Percentiles rank a stretch among this genome's conserved stretches.
Evolutionary conservation across 2,888 invertebrate species (phyloP).

Genomic region (Trisateles emortualis): DNA sequence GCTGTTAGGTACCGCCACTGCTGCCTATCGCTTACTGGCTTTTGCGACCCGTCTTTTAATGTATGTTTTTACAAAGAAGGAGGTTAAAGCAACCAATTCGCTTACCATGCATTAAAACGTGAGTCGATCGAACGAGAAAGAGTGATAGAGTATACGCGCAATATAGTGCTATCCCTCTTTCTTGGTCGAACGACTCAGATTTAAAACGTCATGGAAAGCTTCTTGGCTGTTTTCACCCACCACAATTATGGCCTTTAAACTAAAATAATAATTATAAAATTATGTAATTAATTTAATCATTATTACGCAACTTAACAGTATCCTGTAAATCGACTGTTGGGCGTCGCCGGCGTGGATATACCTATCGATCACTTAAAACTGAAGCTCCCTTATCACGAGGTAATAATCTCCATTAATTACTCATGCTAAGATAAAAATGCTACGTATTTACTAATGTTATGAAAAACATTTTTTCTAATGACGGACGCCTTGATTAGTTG

Average conservation of each 20-base stretch:
- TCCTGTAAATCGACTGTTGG: conserved; percentile 76
- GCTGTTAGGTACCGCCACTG: too few species aligned
- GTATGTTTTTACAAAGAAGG: too few species aligned
- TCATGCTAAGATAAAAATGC: not conserved
- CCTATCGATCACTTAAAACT: conserved; percentile 78
- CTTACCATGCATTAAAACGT: too few species aligned
- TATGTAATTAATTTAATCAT: not conserved
- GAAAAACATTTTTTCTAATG: not conserved
- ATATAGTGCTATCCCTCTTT: too few species aligned
- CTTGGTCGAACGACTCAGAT: too few species aligned
- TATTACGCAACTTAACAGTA: conserved; percentile 58
- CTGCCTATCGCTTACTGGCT: too few species aligned
- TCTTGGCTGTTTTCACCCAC: not conserved
- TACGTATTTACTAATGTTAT: not conserved
- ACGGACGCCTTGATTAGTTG: too few species aligned
- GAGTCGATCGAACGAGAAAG: too few species aligned
- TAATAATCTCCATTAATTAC: conserved; percentile 34
- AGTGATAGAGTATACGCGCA: too few species aligned
- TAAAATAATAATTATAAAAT: not conserved
- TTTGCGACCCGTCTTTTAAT: too few species aligned
- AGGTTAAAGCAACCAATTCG: too few species aligned
- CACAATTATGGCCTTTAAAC: not conserved
- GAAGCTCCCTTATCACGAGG: conserved; percentile 76
- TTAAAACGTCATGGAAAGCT: too few species aligned
- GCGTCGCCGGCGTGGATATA: conserved; percentile 81